phyloP scores from a whole-genome alignment of 2,797 vertebrate species.

The Onychomys arenicola region DNA sequence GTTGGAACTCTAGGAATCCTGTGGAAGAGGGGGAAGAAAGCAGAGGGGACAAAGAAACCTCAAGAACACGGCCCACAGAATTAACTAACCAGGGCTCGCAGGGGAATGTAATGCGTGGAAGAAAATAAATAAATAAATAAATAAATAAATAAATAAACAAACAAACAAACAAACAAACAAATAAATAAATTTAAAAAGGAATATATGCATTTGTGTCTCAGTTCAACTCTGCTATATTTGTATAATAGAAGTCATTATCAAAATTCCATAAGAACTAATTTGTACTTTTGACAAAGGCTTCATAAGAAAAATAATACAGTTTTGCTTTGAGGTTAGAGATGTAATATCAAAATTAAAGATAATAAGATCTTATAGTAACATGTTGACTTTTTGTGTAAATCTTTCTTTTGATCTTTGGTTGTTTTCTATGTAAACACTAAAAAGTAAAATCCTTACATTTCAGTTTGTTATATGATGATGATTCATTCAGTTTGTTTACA shows the following conservation, averaged over 20 bases:
- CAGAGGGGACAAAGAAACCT: neutral
- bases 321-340: slow-evolving; percentile 44
- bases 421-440: neutral
- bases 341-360: neutral
- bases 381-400: neutral
- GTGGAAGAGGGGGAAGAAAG: neutral
- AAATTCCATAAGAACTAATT: neutral
- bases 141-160: neutral
- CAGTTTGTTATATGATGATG: slow-evolving; percentile 7
- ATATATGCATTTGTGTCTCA: neutral
- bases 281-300: neutral
- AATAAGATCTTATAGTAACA: neutral
- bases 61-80: neutral
- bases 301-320: neutral
- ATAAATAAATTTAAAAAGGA: neutral
- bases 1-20: neutral
- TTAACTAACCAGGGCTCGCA: neutral
- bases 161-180: neutral
- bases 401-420: slow-evolving; percentile 32
- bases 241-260: slow-evolving; percentile 9
- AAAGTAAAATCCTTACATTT: slow-evolving; percentile 41
- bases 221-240: neutral
- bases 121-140: neutral
- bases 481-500: neutral
- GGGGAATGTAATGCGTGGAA: neutral